Base-by-base conservation (phyloP, 2,888 invertebrate species). In the Troides aeacus region DNA sequence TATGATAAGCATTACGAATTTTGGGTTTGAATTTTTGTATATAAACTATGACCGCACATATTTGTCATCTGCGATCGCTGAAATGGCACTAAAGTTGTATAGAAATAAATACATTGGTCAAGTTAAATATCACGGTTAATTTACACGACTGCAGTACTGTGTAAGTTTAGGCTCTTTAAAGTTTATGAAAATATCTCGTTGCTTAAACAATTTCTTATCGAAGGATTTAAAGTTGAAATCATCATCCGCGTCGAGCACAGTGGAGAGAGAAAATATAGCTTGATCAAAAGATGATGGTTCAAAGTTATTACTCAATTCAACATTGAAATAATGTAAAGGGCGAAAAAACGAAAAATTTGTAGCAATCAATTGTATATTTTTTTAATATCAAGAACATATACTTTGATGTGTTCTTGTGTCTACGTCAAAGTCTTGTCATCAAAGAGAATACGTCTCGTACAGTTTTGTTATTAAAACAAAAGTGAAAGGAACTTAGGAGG, bases 391-490 rank as follows among this genome's bases (percentile, higher is more conserved):
- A 66, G 50, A 39, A 42, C 59, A 63, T 70, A 42, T 66, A 56
- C 70, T 70, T 70, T 66, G 70, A 66, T 69, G 66, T 66, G 59
- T 10, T 21, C 39, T 12, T 7, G n/a, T 63, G 39, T 23, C 58
- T 42, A 50, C 46, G 63, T 66, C 70, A 63, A 70, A 66, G 66
- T 66, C 62, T 66, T 63, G 10, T 39, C 66, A 53, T 71, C 72
- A 73, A 73, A 73, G 71, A 69, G 69, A 69, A 68, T 58, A 70
- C 65, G 68, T 46, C 64, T 42, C 21, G 39, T 39, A 24, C 63
- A 69, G 69, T 72, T 61, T 66, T 69, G 65, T 71, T 71, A 70
- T 71, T 60, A 67, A 66, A 62, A 69, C 63, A 68, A 71, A 64
- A 69, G 63, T 68, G 64, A 60, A 64, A 66, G 64, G 62, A 64